Conservation (phyloP, 37 sponge, comb jelly and placozoan genomes). For the Beroe ovata region DNA sequence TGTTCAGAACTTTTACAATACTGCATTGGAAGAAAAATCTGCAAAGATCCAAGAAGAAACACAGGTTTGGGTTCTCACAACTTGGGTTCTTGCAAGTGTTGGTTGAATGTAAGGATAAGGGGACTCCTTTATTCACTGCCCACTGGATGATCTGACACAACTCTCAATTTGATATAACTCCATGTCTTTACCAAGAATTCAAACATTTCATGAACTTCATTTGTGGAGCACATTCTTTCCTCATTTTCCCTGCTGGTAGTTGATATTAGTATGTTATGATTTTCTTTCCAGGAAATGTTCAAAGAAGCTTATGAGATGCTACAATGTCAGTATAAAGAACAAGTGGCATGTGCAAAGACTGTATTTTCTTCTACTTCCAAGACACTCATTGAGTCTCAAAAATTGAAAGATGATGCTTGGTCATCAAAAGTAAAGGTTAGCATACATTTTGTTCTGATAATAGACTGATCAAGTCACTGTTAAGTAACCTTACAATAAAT, state of each 20-base stretch:
- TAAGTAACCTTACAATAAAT: too few species aligned
- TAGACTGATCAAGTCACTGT: too few species aligned
- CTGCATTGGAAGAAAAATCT: background rate
- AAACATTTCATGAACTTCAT: background rate
- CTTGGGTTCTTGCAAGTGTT: too few species aligned
- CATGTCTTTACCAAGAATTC: background rate
- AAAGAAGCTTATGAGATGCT: background rate
- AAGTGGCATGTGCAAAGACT: background rate
- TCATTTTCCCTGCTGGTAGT: too few species aligned
- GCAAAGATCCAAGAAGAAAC: background rate
- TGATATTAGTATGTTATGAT: background rate
- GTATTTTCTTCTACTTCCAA: background rate
- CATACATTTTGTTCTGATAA: too few species aligned
- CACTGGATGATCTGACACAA: too few species aligned
- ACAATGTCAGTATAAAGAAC: background rate
- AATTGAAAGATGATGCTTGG: background rate
- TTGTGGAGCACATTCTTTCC: too few species aligned
- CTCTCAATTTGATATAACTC: too few species aligned
- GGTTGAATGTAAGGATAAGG: too few species aligned
- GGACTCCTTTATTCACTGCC: too few species aligned
- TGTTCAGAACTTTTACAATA: background rate
- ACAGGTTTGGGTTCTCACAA: too few species aligned
- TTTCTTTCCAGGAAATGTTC: background rate
- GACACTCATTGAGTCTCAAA: background rate
- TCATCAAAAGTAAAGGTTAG: background rate